Base-by-base conservation (phyloP, 23 tunicate genomes). In the Trididemnum clinides region DNA sequence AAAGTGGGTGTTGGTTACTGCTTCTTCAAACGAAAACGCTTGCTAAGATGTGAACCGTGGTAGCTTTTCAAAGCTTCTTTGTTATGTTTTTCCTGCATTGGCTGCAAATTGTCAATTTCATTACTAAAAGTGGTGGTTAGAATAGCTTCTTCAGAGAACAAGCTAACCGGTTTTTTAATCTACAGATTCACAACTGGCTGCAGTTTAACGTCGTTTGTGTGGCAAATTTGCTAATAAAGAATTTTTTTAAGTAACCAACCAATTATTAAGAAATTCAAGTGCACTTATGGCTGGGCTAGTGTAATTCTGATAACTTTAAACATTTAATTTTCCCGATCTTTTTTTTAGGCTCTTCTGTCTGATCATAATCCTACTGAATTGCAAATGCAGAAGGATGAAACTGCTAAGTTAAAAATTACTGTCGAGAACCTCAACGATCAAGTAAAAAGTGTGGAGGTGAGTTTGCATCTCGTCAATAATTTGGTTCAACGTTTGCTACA, bases 401-500 rank as follows among this genome's bases (percentile, higher is more conserved):
- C 32, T 29, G 33, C 1, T 26, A n/a, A 33, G 1, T 33, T 83
- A 69, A 66, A 83, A 35, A 20, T 29, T 19, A 33, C 26, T 5
- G 34, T 44, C 38, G 70, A 51, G 5, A 70, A 50, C 23, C 80
- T 83, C 1, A 71, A 83, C 31, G 87, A 83, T 66, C 66, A 71
- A 69, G 50, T 83, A 1, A 70, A 28, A n/a, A 83, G 87, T 69
- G 30, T 83, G 49, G 87, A 83, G 23, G 87, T 83, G 33, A 70
- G 86, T 64, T 12, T 10, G 15, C n/a, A n/a, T n/a, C n/a, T n/a
- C n/a, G n/a, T n/a, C n/a, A n/a, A n/a, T n/a, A n/a, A n/a, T n/a
- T n/a, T n/a, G n/a, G n/a, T n/a, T n/a, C n/a, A n/a, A n/a, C n/a
- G n/a, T n/a, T n/a, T n/a, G n/a, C n/a, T n/a, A n/a, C n/a, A n/a